Evolutionary conservation across 2,797 vertebrate genomes (phyloP).

Genomic region (Neomorphus geoffroyi): DNA sequence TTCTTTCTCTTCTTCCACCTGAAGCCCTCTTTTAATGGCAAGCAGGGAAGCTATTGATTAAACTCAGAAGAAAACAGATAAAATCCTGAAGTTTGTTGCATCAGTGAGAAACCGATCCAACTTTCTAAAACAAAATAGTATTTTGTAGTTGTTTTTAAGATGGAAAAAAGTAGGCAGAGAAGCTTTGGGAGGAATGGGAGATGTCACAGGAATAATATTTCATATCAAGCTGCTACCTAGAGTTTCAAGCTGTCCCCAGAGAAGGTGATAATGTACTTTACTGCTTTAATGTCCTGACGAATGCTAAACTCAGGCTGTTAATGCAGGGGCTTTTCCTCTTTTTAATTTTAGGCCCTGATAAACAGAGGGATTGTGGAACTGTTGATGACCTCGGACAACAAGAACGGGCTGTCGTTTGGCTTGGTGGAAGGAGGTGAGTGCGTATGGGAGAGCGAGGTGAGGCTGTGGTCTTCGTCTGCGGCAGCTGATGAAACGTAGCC

Average conservation of each 20-base stretch:
- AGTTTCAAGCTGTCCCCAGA: background rate
- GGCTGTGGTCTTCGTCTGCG: background rate
- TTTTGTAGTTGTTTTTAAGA: background rate
- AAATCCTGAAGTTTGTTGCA: background rate
- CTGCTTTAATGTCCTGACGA: background rate
- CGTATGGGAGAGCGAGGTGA: background rate
- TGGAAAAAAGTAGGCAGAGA: background rate
- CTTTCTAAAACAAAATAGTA: background rate
- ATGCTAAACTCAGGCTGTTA: background rate
- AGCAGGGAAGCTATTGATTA: background rate
- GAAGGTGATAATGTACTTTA: background rate
- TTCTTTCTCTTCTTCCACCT: background rate
- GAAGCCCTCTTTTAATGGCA: background rate
- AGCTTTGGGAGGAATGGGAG: background rate
- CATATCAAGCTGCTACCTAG: background rate
- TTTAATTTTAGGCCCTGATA: slow-evolving; percentile 81
- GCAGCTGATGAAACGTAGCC: background rate
- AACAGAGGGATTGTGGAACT: slow-evolving; percentile 88
- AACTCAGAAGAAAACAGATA: background rate
- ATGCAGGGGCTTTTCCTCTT: background rate
- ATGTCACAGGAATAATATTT: background rate
- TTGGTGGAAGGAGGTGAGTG: slow-evolving; percentile 85
- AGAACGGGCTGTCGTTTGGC: slow-evolving; percentile 78
- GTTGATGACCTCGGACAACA: slow-evolving; percentile 86
- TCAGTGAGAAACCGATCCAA: background rate